These are phyloP conservation scores for Cetonia aurata DNA, from an alignment of 2,888 invertebrate species.

Conservation along the genomic window DNA sequence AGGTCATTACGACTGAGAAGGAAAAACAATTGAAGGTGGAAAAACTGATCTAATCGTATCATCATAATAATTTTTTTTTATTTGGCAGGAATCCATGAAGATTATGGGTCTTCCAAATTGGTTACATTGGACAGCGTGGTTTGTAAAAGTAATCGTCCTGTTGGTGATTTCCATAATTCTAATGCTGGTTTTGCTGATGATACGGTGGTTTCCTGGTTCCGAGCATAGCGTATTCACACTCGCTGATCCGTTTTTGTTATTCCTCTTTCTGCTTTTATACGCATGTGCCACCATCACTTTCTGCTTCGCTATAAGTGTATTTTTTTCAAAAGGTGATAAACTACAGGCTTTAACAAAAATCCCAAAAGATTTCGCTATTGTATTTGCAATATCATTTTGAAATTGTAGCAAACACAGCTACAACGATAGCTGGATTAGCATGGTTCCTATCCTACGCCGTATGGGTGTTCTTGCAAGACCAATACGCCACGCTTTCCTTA, in stretches of 20 bases:
- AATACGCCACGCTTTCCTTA: slow-evolving; percentile 74
- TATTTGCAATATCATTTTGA: background rate
- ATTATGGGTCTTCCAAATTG: slow-evolving; percentile 89
- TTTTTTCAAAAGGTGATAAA: slow-evolving; percentile 82
- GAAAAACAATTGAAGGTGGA: slow-evolving; percentile 79
- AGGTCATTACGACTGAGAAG: slow-evolving; percentile 81
- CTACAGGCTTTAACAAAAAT: slow-evolving; percentile 2
- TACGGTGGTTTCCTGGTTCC: slow-evolving; percentile 60
- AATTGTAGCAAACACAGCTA: slow-evolving; percentile 79
- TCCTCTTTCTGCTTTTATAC: slow-evolving; percentile 80
- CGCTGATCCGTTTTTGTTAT: slow-evolving; percentile 75
- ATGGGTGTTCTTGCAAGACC: slow-evolving; percentile 73
- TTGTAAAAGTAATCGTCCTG: slow-evolving; percentile 78
- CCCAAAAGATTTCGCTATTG: too few species aligned
- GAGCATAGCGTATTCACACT: slow-evolving; percentile 76
- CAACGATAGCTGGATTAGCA: slow-evolving; percentile 80
- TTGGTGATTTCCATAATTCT: slow-evolving; percentile 72
- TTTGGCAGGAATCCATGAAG: slow-evolving; percentile 84
- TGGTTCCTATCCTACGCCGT: slow-evolving; percentile 85
- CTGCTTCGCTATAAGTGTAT: slow-evolving; percentile 83
- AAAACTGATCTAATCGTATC: background rate
- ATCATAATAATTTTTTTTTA: background rate
- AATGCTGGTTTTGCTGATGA: slow-evolving; percentile 69
- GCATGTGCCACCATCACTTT: slow-evolving; percentile 79
- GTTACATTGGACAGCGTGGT: slow-evolving; percentile 90